phyloP scores from a whole-genome alignment of 2,888 invertebrate genomes.

The Didymodactylos carnosus region DNA sequence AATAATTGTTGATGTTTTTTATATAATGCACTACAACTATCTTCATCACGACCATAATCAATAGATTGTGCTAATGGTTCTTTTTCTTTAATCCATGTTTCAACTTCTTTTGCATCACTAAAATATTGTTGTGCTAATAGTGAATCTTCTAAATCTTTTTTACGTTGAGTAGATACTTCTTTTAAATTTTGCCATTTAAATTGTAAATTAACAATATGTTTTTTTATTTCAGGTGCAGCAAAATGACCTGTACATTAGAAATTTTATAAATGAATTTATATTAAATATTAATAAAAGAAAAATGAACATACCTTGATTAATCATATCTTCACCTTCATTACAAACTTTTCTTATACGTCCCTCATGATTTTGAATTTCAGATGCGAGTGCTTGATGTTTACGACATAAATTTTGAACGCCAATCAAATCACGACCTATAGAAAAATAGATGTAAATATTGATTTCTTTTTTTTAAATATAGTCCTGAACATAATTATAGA shows the following conservation, averaged over 20 bases:
- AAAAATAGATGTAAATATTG: no score
- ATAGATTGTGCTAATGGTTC: constrained; percentile 81
- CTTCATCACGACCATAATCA: constrained; percentile 96
- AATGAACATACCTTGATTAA: constrained; percentile 25
- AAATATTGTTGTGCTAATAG: constrained; percentile 82
- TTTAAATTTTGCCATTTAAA: constrained; percentile 62
- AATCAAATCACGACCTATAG: constrained; percentile 86
- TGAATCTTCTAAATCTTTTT: constrained; percentile 89
- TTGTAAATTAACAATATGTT: constrained; percentile 56
- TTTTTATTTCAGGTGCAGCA: constrained; percentile 69
- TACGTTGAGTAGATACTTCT: constrained; percentile 50
- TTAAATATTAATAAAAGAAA: no score
- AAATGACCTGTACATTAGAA: constrained; percentile 50
- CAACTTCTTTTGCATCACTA: constrained; percentile 98
- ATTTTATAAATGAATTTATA: neutral
- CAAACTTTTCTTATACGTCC: constrained; percentile 71
- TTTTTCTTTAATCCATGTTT: constrained; percentile 52
- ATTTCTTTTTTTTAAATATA: no score
- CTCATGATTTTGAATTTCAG: constrained; percentile 83
- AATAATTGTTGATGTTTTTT: constrained; percentile 96
- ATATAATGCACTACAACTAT: constrained; percentile 67
- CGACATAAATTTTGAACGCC: constrained; percentile 98
- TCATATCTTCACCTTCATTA: constrained; percentile 67
- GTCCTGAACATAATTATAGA: no score
- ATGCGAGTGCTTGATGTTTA: constrained; percentile 88